phyloP scores from a whole-genome alignment of 1,140 invertebrate genomes.

The Drosophila chauvacae region DNA sequence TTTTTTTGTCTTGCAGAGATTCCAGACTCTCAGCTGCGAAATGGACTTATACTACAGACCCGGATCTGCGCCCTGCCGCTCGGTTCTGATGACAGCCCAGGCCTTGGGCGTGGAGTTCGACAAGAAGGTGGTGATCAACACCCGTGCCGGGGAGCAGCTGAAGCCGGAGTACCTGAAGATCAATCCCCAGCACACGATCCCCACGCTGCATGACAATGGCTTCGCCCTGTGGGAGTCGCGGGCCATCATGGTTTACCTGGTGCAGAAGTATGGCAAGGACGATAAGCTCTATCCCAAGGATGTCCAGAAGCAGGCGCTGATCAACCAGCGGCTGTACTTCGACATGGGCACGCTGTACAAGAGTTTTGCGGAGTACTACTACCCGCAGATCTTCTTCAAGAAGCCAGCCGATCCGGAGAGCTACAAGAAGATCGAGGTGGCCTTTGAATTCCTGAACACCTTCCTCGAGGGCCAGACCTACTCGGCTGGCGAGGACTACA shows the following conservation, averaged over 20 bases:
- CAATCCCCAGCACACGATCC: conserved; percentile 84
- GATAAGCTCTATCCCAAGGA: conserved; percentile 89
- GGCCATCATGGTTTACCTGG: conserved; percentile 86
- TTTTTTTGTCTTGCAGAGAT: conserved; percentile 10
- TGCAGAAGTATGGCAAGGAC: conserved; percentile 86
- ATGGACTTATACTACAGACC: conserved; percentile 88
- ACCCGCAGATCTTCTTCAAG: conserved; percentile 88
- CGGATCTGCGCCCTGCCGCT: conserved; percentile 88
- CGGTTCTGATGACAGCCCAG: conserved; percentile 85
- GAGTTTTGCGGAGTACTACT: conserved; percentile 87
- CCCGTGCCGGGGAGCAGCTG: conserved; percentile 87
- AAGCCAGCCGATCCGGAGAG: conserved; percentile 87
- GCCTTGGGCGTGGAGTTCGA: conserved; percentile 85
- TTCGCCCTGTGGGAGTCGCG: conserved; percentile 70
- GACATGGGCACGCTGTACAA: conserved; percentile 89
- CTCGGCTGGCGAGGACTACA: conserved; percentile 88
- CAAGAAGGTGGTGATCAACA: conserved; percentile 85
- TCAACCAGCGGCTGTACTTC: conserved; percentile 90
- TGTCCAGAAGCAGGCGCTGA: conserved; percentile 87
- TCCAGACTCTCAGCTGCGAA: neutral
- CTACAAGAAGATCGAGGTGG: conserved; percentile 87
- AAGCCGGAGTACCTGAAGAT: conserved; percentile 87
- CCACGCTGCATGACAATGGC: conserved; percentile 67
- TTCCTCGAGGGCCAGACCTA: conserved; percentile 88
- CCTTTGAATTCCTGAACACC: conserved; percentile 87